Evolutionary conservation across 2,888 invertebrate species (phyloP).

Genomic region (Linhomoeus sp.): DNA sequence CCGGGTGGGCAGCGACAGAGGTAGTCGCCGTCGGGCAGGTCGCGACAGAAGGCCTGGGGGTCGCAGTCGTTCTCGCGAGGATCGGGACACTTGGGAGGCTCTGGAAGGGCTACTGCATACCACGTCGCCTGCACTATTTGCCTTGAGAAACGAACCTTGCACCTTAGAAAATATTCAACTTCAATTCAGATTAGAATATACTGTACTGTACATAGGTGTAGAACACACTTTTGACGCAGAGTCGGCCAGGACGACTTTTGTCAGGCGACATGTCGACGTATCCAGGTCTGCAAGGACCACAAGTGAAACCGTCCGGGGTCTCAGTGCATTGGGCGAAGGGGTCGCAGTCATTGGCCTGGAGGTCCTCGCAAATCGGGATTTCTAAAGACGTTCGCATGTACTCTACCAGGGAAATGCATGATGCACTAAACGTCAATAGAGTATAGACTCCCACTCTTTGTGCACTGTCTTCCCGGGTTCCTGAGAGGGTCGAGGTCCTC

Average conservation of each 20-base stretch:
- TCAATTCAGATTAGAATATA: too few species aligned
- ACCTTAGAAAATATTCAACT: too few species aligned
- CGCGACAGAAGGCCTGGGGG: slow-evolving; percentile 9
- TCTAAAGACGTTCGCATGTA: not conserved
- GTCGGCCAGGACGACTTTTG: slow-evolving; percentile 15
- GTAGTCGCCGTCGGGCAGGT: slow-evolving; percentile 13
- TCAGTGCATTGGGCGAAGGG: slow-evolving; percentile 21
- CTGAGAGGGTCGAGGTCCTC: slow-evolving; percentile 18
- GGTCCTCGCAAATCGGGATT: slow-evolving; percentile 18
- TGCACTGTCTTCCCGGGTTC: slow-evolving; percentile 14
- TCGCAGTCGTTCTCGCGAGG: slow-evolving; percentile 24
- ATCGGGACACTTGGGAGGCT: slow-evolving; percentile 24
- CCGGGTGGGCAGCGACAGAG: slow-evolving; percentile 21
- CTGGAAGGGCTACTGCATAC: too few species aligned
- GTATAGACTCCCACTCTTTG: too few species aligned
- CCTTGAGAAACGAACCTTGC: too few species aligned
- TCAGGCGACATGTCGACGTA: slow-evolving; percentile 40
- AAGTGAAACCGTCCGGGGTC: slow-evolving; percentile 43
- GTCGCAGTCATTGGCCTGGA: slow-evolving; percentile 22
- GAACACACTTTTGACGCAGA: slow-evolving; percentile 11
- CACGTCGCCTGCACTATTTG: too few species aligned
- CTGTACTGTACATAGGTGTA: too few species aligned
- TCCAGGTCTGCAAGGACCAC: slow-evolving; percentile 65
- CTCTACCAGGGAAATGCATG: not conserved
- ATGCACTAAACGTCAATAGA: not conserved